Evolutionary conservation across 1,140 invertebrate species (phyloP).

Genomic region (Papilio glaucus): DNA sequence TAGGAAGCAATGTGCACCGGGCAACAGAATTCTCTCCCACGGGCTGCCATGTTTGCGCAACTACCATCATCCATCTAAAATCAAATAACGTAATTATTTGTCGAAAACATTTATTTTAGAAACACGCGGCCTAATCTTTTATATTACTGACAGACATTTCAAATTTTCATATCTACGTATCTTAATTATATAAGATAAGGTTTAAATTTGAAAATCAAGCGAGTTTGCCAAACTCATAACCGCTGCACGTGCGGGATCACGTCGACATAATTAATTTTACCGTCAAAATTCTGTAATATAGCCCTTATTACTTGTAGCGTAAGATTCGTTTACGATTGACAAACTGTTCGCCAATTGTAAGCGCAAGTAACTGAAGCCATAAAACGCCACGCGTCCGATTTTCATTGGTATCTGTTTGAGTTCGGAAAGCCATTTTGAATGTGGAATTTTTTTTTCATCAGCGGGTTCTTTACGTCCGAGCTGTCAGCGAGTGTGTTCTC

Average conservation of each 20-base stretch:
- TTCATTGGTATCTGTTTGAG: conserved; percentile 81
- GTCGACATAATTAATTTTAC: conserved; percentile 6
- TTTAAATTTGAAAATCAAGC: not conserved
- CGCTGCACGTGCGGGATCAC: conserved; percentile 27
- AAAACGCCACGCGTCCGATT: conserved; percentile 71
- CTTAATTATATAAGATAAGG: conserved; percentile 17
- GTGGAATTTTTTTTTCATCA: conserved; percentile 81
- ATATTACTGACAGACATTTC: not conserved
- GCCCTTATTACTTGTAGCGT: not conserved
- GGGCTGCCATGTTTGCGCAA: conserved; percentile 65
- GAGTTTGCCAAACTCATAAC: conserved; percentile 32
- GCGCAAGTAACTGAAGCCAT: conserved; percentile 44
- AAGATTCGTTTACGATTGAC: conserved; percentile 42
- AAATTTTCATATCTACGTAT: not conserved
- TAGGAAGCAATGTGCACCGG: conserved; percentile 50
- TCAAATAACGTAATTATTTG: conserved; percentile 83
- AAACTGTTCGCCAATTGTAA: conserved; percentile 32
- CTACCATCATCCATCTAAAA: conserved; percentile 79
- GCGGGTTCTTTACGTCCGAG: conserved; percentile 67
- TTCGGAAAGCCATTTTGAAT: conserved; percentile 74
- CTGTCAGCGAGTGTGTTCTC: conserved; percentile 73
- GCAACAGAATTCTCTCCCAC: conserved; percentile 68
- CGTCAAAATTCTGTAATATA: not conserved
- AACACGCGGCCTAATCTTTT: conserved; percentile 54
- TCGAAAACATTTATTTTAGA: conserved; percentile 79